These are phyloP conservation scores for Octonoba sinensis DNA, from an alignment of 2,888 invertebrate genomes.

Conservation along the genomic window DNA sequence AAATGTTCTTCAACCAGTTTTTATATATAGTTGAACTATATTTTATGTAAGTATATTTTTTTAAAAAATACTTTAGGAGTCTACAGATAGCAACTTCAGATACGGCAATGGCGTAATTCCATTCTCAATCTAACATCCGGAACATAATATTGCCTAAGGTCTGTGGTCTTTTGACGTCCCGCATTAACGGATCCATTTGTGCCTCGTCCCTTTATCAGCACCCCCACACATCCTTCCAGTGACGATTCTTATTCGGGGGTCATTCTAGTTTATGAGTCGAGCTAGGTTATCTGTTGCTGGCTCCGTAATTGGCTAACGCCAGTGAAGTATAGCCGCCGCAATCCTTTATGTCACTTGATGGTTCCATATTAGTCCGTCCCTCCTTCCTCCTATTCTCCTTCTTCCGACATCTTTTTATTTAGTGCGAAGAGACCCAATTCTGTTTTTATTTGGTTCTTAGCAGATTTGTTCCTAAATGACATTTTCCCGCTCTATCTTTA, in stretches of 20 bases:
- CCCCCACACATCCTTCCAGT: slow-evolving; percentile 9
- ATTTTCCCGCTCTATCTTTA: slow-evolving; percentile 36
- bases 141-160: background rate
- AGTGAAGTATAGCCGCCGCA: slow-evolving; percentile 39
- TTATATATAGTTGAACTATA: no score
- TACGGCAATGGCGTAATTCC: no score
- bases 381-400: slow-evolving; percentile 3
- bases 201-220: slow-evolving; percentile 21
- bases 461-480: slow-evolving; percentile 42
- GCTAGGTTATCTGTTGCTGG: slow-evolving; percentile 44
- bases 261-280: slow-evolving; percentile 37
- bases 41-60: no score
- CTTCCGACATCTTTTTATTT: slow-evolving; percentile 9
- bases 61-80: no score
- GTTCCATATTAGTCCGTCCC: slow-evolving; percentile 32
- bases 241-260: slow-evolving; percentile 6
- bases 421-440: background rate
- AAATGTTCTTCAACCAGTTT: no score
- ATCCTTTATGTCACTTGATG: slow-evolving; percentile 19
- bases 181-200: slow-evolving; percentile 11
- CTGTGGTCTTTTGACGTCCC: background rate
- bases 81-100: no score
- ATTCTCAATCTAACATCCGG: no score
- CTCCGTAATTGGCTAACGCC: slow-evolving; percentile 49
- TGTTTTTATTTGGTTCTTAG: slow-evolving; percentile 25